phyloP scores from a whole-genome alignment of 2,797 vertebrate species.

The Myiotriccus ornatus region DNA sequence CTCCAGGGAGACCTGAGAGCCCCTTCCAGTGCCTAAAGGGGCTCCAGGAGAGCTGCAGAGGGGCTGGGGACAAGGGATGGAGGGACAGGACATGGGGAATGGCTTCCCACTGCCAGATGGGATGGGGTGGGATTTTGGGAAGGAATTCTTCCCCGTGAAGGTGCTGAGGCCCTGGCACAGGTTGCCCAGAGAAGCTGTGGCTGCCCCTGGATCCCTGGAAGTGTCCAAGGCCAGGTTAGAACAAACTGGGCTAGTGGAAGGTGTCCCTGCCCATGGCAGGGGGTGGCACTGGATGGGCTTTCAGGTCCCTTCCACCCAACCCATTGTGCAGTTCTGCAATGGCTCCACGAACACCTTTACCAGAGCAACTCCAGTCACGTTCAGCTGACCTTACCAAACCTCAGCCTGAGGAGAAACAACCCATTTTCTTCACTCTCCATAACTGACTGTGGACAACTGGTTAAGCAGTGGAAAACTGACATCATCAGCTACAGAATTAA shows the following conservation, averaged over 20 bases:
- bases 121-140: no score
- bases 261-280: no score
- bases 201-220: neutral
- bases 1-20: fast-evolving
- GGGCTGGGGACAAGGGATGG: fast-evolving
- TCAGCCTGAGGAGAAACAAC: neutral
- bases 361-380: neutral
- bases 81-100: neutral
- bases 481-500: neutral
- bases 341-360: neutral
- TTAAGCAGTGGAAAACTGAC: neutral
- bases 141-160: no score
- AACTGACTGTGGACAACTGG: neutral
- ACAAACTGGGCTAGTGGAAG: no score
- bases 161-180: neutral
- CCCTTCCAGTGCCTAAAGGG: fast-evolving
- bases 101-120: no score
- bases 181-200: neutral
- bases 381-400: neutral
- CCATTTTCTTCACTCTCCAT: neutral
- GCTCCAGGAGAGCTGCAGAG: neutral
- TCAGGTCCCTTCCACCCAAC: neutral
- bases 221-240: fast-evolving
- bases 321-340: no score
- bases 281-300: fast-evolving